Conservation (phyloP, 1,140 invertebrate genomes). For the Argopecten irradians region DNA sequence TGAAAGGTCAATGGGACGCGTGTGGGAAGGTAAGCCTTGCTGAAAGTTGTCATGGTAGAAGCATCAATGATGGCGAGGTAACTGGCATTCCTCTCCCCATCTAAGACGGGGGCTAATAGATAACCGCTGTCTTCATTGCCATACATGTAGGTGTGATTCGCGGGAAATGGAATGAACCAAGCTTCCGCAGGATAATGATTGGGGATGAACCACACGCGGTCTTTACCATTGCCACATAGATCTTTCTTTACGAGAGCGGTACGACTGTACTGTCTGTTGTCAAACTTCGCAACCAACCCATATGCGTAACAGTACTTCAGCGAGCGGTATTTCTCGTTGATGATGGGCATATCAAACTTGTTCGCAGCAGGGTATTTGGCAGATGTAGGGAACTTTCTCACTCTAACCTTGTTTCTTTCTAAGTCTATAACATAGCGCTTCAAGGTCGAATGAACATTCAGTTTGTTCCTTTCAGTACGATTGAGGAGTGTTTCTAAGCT, state of each 20-base stretch:
- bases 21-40: constrained; percentile 61
- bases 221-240: constrained; percentile 39
- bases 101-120: constrained; percentile 50
- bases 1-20: constrained; percentile 69
- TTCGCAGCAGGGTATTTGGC: constrained; percentile 48
- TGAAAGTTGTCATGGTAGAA: constrained; percentile 56
- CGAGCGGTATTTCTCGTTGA: constrained; percentile 68
- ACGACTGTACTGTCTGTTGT: constrained; percentile 26
- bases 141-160: not conserved
- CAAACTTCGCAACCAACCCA: constrained; percentile 64
- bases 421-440: constrained; percentile 65
- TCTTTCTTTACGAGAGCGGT: constrained; percentile 53
- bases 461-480: constrained; percentile 56
- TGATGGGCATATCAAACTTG: constrained; percentile 68
- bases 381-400: constrained; percentile 41
- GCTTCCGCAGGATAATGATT: constrained; percentile 47
- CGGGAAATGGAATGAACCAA: constrained; percentile 43
- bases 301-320: constrained; percentile 68
- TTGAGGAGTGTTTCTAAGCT: constrained; percentile 58
- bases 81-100: constrained; percentile 54
- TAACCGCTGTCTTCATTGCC: constrained; percentile 48
- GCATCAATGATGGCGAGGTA: constrained; percentile 68
- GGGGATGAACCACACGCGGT: constrained; percentile 34
- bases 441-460: constrained; percentile 57
- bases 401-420: constrained; percentile 27